A percentile compares a stretch with the other conserved stretches of the same genome.
Evolutionary conservation across 2,113 vertebrate species (phyloP).

Genomic region (Microtus oregoni): DNA sequence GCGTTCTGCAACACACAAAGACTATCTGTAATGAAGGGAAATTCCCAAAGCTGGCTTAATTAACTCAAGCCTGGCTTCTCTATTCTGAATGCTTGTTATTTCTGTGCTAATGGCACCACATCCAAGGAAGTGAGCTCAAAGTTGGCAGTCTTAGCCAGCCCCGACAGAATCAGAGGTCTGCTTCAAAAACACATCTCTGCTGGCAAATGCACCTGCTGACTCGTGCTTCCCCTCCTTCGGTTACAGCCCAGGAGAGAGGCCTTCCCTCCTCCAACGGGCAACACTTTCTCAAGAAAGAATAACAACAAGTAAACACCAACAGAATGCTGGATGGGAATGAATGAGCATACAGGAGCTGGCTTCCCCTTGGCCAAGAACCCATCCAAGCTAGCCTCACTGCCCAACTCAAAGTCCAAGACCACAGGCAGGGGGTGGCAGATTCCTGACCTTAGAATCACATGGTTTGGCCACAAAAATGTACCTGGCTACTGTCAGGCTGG

Average conservation of each 20-base stretch:
- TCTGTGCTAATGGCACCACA: constrained; percentile 7
- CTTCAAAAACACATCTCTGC: not conserved
- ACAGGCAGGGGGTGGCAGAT: not conserved
- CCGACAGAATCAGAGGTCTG: not conserved
- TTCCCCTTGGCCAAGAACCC: not conserved
- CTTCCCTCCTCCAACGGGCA: not conserved
- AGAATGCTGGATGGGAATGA: constrained; percentile 39
- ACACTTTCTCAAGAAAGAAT: constrained; percentile 23
- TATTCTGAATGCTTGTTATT: not conserved
- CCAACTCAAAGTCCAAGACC: not conserved
- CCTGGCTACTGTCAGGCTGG: not conserved
- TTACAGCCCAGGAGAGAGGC: not conserved
- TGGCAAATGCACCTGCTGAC: not conserved
- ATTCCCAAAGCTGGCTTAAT: not conserved
- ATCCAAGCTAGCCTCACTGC: not conserved
- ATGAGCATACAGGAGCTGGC: not conserved
- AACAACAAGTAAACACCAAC: constrained; percentile 61
- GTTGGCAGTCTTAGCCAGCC: constrained; percentile 10
- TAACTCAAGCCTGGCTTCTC: not conserved
- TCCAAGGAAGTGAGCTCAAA: constrained; percentile 57
- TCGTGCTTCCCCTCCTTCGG: constrained; percentile 1
- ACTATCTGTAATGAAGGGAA: not conserved
- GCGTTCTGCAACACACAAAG: not conserved
- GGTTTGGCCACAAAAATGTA: constrained; percentile 11
- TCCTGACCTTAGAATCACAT: not conserved